Evolutionary conservation across 2,113 vertebrate species (phyloP).

Genomic region (Microtus oregoni): DNA sequence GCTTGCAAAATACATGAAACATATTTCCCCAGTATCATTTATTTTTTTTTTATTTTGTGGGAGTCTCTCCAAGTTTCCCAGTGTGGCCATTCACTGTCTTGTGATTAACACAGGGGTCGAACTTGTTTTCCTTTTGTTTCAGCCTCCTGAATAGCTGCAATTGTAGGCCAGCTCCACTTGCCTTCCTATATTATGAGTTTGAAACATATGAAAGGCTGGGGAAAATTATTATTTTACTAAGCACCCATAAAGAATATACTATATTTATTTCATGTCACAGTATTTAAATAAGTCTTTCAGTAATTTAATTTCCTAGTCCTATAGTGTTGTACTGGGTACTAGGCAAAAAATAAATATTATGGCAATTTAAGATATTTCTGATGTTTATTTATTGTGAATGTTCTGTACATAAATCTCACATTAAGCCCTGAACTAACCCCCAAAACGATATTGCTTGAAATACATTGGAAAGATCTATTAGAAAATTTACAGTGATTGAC

Average conservation of each 20-base stretch:
- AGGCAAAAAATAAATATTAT: not conserved
- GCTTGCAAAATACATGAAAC: not conserved
- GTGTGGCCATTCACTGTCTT: too few relatives aligned
- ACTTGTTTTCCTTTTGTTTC: not conserved
- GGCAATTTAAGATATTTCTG: not conserved
- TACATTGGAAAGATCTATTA: not conserved
- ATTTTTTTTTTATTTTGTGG: not conserved
- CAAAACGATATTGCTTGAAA: not conserved
- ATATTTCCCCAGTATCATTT: not conserved
- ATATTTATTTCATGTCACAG: slow-evolving; percentile 18
- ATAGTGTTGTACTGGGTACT: not conserved
- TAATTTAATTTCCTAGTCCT: not conserved
- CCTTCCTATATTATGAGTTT: not conserved
- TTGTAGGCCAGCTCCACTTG: not conserved
- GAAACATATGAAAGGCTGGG: not conserved
- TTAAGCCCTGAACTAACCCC: not conserved
- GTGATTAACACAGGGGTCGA: not conserved
- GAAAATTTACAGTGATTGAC: not conserved
- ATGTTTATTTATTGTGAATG: not conserved
- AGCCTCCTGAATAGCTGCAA: not conserved
- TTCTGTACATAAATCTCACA: not conserved
- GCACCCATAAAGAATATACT: not conserved
- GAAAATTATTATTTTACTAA: slow-evolving; percentile 5
- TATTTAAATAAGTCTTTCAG: not conserved
- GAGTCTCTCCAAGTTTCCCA: not conserved